Evolutionary conservation across 2,113 vertebrate genomes (phyloP).

Genomic region (Pseudorectes ferrugineus): DNA sequence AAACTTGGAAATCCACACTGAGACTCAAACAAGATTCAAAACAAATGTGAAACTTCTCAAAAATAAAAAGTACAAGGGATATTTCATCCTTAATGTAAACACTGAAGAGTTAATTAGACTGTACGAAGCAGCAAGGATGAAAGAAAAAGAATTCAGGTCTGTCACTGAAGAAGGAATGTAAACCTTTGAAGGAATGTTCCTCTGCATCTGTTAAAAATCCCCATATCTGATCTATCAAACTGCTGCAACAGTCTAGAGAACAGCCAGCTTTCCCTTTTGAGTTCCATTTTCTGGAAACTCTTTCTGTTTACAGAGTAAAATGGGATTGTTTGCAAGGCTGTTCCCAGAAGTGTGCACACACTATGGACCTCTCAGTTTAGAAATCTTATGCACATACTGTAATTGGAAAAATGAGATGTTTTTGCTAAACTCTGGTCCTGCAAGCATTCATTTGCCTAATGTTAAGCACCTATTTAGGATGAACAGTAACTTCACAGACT

Average conservation of each 20-base stretch:
- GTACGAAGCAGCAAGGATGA: constrained; percentile 36
- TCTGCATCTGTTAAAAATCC: neutral
- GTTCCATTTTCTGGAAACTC: neutral
- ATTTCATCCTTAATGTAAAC: constrained; percentile 74
- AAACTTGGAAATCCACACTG: neutral
- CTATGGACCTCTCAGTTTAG: neutral
- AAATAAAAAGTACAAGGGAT: neutral
- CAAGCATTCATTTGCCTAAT: neutral
- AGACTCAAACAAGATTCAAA: constrained; percentile 34
- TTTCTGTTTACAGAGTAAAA: neutral
- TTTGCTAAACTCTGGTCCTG: neutral
- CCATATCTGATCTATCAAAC: neutral
- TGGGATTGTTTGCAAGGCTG: neutral
- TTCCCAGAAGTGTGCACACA: neutral
- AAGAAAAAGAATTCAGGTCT: constrained; percentile 27
- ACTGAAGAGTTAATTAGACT: constrained; percentile 53
- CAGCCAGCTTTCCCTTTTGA: neutral
- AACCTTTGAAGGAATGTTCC: constrained; percentile 16
- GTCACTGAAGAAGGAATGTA: constrained; percentile 30
- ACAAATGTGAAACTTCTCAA: neutral
- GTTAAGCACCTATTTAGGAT: neutral
- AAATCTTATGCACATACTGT: neutral
- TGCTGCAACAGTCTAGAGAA: neutral
- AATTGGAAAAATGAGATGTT: neutral
- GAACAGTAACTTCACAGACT: neutral